phyloP scores from a whole-genome alignment of 2,113 vertebrate genomes.

The Plecotus auritus region DNA sequence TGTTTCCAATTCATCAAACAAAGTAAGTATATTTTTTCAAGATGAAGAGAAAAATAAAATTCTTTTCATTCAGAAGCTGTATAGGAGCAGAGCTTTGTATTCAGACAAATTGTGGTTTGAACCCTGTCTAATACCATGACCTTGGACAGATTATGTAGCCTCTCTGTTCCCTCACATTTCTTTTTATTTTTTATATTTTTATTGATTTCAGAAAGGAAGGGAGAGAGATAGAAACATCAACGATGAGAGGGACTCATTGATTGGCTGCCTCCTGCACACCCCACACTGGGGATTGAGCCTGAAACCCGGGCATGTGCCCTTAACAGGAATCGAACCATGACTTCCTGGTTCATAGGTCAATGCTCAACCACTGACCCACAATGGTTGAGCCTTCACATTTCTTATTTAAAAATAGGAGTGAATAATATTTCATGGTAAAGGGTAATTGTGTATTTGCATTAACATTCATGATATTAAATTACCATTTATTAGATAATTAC shows the following conservation, averaged over 20 bases:
- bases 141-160: constrained; percentile 15
- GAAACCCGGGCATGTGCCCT: too few species aligned
- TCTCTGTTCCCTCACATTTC: background rate
- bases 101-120: background rate
- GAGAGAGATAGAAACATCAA: too few species aligned
- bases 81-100: background rate
- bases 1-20: constrained; percentile 59
- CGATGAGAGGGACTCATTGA: too few species aligned
- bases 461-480: background rate
- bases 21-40: constrained; percentile 61
- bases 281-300: too few species aligned
- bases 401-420: constrained; percentile 13
- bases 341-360: too few species aligned
- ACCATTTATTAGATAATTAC: background rate
- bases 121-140: background rate
- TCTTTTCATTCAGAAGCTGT: constrained; percentile 28
- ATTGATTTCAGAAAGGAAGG: too few species aligned
- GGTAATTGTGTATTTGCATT: background rate
- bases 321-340: too few species aligned
- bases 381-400: background rate
- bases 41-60: background rate
- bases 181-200: background rate
- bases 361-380: too few species aligned
- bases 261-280: too few species aligned
- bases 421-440: constrained; percentile 4